A percentile compares a stretch with the other conserved stretches of the same genome.
Evolutionary conservation across 2,888 invertebrate genomes (phyloP).

Genomic region (Ochlodes sylvanus): DNA sequence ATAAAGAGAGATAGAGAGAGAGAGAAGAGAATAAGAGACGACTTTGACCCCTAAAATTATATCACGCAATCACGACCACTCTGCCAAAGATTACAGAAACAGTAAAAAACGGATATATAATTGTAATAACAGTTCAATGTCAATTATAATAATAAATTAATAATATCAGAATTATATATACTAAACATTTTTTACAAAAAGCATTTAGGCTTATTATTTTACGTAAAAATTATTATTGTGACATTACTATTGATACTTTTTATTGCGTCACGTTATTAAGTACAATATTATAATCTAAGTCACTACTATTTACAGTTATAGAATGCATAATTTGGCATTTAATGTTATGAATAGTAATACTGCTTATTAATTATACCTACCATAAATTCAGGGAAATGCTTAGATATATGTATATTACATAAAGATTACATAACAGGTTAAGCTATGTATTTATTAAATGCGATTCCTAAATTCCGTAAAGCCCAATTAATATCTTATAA

Average conservation of each 20-base stretch:
- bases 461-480: conserved; percentile 18
- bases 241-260: conserved; percentile 2
- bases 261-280: conserved; percentile 6
- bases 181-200: conserved; percentile 7
- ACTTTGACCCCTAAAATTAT: too few relatives aligned
- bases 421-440: conserved; percentile 26
- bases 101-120: too few relatives aligned
- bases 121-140: not conserved
- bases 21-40: too few relatives aligned
- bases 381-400: conserved; percentile 6
- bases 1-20: too few relatives aligned
- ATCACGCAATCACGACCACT: too few relatives aligned
- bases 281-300: conserved; percentile 13
- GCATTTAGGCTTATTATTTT: conserved; percentile 14
- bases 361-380: conserved; percentile 2
- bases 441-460: conserved; percentile 10
- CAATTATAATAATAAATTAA: conserved; percentile 5
- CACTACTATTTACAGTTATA: conserved; percentile 24
- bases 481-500: conserved; percentile 15
- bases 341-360: conserved; percentile 20
- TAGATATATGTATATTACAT: conserved; percentile 25
- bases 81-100: too few relatives aligned
- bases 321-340: conserved; percentile 31
- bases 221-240: conserved; percentile 23
- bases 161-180: not conserved